Evolutionary conservation across 2,888 invertebrate genomes (phyloP), one percentile per base, ranked within the genome.

Genomic region (Heteromyza rotundicornis): DNA sequence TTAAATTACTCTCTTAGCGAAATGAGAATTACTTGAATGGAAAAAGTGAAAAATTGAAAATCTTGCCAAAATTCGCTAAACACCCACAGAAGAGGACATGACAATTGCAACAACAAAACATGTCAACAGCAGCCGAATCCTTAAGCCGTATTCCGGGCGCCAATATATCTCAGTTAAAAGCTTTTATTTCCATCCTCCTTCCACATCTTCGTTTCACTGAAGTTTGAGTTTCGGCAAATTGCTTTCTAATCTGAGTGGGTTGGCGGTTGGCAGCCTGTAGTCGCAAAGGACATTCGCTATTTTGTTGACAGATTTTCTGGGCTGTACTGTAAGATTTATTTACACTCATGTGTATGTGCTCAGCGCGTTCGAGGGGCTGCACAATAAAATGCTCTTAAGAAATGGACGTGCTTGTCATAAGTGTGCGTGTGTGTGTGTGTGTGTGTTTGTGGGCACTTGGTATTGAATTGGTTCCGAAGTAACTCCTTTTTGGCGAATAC

Each of bases 301-400:
- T 40, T 40, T 40, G 40, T 40, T 40, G 40, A 40, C 40, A 40
- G n/a, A n/a, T n/a, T n/a, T 40, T 40, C n/a, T 40, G 40, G 40
- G 40, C n/a, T 7, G 40, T 40, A n/a, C n/a, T n/a, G 3, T 40
- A 40, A 40, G 40, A 40, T 40, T 40, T 40, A 40, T 40, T 40
- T 40, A 40, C 40, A 40, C 40, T 40, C n/a, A 40, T n/a, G 8
- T 40, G n/a, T n/a, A 40, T n/a, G n/a, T 8, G 40, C n/a, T 7
- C 16, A 40, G n/a, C n/a, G n/a, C n/a, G n/a, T n/a, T n/a, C n/a
- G n/a, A n/a, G 3, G 40, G 12, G n/a, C 40, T 14, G n/a, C 40
- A 40, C 40, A 40, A 12, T 14, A n/a, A 8, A n/a, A 40, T 40
- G n/a, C 40, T 40, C 40, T n/a, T n/a, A 40, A 14, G 40, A n/a